Percentiles rank a stretch among this genome's conserved stretches.
Conservation (phyloP, 2,113 vertebrate species). For the Pygoscelis antarcticus region DNA sequence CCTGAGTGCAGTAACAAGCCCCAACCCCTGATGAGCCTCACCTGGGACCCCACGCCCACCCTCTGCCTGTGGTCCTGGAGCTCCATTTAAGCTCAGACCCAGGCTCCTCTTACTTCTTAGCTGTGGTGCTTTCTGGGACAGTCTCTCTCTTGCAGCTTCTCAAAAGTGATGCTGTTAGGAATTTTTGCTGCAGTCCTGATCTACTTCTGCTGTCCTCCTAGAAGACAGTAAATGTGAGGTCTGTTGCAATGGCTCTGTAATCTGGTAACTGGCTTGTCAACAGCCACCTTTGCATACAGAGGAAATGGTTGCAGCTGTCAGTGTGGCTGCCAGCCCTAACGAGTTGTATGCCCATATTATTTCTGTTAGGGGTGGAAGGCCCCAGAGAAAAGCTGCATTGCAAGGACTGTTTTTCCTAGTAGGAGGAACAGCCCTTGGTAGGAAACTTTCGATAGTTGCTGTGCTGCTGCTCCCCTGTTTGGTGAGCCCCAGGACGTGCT, state of each 20-base stretch:
- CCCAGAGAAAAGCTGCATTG: neutral
- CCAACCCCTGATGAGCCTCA: neutral
- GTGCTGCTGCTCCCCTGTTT: neutral
- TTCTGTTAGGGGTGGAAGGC: no score
- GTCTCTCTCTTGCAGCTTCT: accelerated
- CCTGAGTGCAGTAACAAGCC: neutral
- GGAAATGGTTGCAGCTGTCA: neutral
- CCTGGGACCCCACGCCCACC: neutral
- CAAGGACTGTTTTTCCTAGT: accelerated
- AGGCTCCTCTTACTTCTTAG: accelerated
- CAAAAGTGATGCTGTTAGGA: accelerated
- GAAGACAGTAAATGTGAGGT: accelerated
- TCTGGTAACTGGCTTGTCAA: no score
- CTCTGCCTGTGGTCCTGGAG: neutral
- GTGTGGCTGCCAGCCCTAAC: accelerated
- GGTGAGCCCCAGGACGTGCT: accelerated
- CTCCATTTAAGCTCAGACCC: neutral
- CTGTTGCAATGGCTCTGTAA: accelerated
- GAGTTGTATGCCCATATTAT: accelerated
- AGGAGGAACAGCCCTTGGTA: accelerated
- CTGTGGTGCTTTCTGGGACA: accelerated
- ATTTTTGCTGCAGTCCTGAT: accelerated
- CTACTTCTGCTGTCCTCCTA: accelerated
- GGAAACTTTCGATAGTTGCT: accelerated
- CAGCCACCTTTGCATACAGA: neutral